Evolutionary conservation across 2,113 vertebrate species (phyloP).

Genomic region (Microtus montanus): DNA sequence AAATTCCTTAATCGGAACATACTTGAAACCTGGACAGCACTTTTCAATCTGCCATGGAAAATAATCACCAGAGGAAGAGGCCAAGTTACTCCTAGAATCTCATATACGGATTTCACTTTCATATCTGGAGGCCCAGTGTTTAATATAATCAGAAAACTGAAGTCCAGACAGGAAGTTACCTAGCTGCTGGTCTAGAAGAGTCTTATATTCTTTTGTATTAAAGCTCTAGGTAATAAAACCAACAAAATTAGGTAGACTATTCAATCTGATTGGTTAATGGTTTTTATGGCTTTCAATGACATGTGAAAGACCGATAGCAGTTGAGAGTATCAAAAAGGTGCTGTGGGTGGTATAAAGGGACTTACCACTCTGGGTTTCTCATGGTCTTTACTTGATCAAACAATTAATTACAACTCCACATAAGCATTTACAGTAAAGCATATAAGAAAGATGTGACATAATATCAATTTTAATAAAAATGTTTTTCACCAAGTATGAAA

Average conservation of each 20-base stretch:
- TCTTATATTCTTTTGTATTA: slow-evolving; percentile 47
- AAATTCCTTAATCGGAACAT: slow-evolving; percentile 25
- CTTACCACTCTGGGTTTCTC: slow-evolving; percentile 44
- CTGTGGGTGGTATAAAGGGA: slow-evolving; percentile 20
- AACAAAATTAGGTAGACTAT: slow-evolving; percentile 37
- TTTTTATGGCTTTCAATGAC: slow-evolving; percentile 55
- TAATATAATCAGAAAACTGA: slow-evolving; percentile 32
- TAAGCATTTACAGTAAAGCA: neutral
- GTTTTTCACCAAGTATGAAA: slow-evolving; percentile 22
- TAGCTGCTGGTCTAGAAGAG: neutral
- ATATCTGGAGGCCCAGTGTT: neutral
- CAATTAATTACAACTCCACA: slow-evolving; percentile 28
- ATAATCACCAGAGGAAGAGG: neutral
- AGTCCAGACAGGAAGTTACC: neutral
- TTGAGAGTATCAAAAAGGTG: slow-evolving; percentile 1
- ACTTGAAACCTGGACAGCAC: neutral
- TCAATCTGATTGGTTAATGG: slow-evolving; percentile 22
- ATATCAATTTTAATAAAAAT: neutral
- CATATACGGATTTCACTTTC: neutral
- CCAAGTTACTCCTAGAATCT: slow-evolving; percentile 15
- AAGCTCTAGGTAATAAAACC: slow-evolving; percentile 36
- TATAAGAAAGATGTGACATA: neutral
- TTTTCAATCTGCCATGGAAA: slow-evolving; percentile 36
- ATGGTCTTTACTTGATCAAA: slow-evolving; percentile 43
- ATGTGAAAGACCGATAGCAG: slow-evolving; percentile 31